Conservation (phyloP, 1,140 invertebrate species). For the Bombus pascuorum region DNA sequence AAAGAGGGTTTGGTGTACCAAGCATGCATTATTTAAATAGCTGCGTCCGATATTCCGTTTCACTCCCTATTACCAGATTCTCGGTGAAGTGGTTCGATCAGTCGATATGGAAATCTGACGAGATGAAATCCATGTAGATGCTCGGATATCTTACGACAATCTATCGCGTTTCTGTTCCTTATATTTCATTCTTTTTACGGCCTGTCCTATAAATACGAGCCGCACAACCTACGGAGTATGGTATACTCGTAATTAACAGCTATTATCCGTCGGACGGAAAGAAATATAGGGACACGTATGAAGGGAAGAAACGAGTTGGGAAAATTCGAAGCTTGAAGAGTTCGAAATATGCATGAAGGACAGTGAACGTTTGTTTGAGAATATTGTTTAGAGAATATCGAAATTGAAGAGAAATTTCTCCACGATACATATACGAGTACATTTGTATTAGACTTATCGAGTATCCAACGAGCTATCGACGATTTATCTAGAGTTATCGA, state of each 20-base stretch:
- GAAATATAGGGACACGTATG: constrained; percentile 16
- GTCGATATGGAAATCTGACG: background rate
- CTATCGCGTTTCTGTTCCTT: background rate
- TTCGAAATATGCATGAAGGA: background rate
- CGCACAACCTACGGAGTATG: background rate
- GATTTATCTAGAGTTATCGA: too few species aligned
- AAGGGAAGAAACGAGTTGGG: background rate
- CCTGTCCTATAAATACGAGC: constrained; percentile 7
- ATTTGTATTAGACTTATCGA: too few species aligned
- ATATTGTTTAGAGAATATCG: too few species aligned
- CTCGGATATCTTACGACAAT: background rate
- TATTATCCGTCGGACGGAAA: constrained; percentile 20
- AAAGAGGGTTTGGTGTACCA: constrained; percentile 13
- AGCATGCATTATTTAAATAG: background rate
- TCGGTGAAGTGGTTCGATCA: background rate
- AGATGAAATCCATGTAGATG: background rate
- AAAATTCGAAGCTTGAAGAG: background rate
- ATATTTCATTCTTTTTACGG: constrained; percentile 21
- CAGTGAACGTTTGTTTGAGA: background rate
- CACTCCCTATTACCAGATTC: background rate
- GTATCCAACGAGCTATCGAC: too few species aligned
- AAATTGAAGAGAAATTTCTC: too few species aligned
- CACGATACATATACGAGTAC: too few species aligned
- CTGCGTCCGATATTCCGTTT: background rate
- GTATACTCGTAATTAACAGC: constrained; percentile 26